These are phyloP conservation scores for Neogale vison DNA, from an alignment of 2,113 vertebrate species.

Conservation along the genomic window DNA sequence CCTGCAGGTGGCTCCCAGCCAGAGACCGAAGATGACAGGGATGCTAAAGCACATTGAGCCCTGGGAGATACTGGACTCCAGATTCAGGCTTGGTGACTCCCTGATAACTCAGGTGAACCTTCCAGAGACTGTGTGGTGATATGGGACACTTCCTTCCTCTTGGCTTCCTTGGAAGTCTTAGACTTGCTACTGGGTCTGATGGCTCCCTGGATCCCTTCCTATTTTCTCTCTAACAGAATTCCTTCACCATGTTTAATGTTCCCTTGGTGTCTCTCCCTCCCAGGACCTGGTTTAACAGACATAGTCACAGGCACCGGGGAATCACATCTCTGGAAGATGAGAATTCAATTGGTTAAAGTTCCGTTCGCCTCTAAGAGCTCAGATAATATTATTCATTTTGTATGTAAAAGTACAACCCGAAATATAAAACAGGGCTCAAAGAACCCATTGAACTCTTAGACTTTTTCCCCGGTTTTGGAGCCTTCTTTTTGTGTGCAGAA, in stretches of 20 bases:
- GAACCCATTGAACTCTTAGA: not conserved
- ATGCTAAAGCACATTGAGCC: not conserved
- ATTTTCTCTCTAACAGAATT: not conserved
- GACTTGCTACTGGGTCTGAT: not conserved
- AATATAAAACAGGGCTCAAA: not conserved
- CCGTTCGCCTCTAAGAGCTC: not conserved
- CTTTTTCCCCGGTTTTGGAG: slow-evolving; percentile 36
- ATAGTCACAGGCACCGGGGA: not conserved
- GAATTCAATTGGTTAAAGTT: not conserved
- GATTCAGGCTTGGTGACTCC: not conserved
- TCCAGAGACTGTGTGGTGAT: not conserved
- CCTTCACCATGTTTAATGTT: not conserved
- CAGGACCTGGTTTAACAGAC: not conserved
- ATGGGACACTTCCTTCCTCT: not conserved
- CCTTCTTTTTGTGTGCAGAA: not conserved
- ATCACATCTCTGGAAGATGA: not conserved
- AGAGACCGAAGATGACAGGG: not conserved
- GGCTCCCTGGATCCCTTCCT: not conserved
- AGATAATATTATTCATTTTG: not conserved
- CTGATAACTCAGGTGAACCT: accelerated
- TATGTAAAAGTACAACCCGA: not conserved
- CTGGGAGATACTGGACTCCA: not conserved
- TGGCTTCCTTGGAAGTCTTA: not conserved
- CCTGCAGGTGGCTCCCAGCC: not conserved
- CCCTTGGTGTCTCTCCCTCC: not conserved